A percentile compares a stretch with the other conserved stretches of the same genome.
phyloP scores from a whole-genome alignment of 1,140 invertebrate genomes.

The Caerostris darwini region DNA sequence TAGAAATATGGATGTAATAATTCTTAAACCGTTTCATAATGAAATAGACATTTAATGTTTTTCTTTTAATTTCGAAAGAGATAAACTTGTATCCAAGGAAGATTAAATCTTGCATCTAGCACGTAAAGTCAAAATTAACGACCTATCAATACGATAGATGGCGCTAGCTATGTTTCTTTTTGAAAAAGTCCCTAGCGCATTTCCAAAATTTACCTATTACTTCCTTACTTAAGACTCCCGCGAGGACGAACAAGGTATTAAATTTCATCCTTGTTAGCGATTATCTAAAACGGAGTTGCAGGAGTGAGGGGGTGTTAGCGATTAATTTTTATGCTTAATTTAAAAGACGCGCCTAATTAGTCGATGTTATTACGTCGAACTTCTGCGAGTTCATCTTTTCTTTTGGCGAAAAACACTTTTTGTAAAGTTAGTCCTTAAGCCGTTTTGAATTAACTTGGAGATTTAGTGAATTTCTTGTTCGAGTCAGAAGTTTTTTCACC shows the following conservation, averaged over 20 bases:
- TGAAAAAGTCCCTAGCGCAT: neutral
- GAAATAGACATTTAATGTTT: too few species aligned
- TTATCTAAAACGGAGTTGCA: slow-evolving; percentile 55
- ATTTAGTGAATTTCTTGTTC: slow-evolving; percentile 16
- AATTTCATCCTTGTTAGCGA: slow-evolving; percentile 74
- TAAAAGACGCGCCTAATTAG: slow-evolving; percentile 73
- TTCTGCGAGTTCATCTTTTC: neutral
- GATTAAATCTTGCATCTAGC: neutral
- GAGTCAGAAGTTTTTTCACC: neutral
- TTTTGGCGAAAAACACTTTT: neutral
- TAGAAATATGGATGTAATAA: too few species aligned
- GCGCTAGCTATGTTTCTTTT: slow-evolving; percentile 20
- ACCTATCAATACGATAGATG: slow-evolving; percentile 59
- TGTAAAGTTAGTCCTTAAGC: slow-evolving; percentile 1
- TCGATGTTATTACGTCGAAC: slow-evolving; percentile 28
- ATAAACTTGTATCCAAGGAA: too few species aligned
- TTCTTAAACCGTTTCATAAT: too few species aligned
- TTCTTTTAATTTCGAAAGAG: too few species aligned
- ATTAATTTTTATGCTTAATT: slow-evolving; percentile 77
- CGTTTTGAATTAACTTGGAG: slow-evolving; percentile 24
- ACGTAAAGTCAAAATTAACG: slow-evolving; percentile 25
- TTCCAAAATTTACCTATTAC: slow-evolving; percentile 35
- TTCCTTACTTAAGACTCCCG: slow-evolving; percentile 14
- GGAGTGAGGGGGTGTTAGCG: slow-evolving; percentile 19
- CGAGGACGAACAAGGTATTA: slow-evolving; percentile 50